Conservation (phyloP, 1,140 invertebrate species). For the Drosophila oshimai region DNA sequence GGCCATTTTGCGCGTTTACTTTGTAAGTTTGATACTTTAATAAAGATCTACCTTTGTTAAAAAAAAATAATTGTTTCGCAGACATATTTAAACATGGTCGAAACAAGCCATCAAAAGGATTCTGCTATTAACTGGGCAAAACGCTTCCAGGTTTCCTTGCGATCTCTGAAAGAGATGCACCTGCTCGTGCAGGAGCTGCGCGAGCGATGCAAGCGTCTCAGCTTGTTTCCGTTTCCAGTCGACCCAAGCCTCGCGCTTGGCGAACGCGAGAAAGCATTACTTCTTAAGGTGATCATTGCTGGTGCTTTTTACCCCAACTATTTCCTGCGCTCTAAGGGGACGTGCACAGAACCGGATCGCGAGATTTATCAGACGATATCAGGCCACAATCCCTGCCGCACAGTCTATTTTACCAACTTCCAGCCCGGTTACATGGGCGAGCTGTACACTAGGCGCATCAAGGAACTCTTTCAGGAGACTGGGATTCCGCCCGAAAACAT, state of each 20-base stretch:
- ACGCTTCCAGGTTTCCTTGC: constrained; percentile 88
- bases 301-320: constrained; percentile 96
- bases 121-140: constrained; percentile 86
- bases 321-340: constrained; percentile 86
- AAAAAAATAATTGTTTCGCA: background rate
- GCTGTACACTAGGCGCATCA: constrained; percentile 87
- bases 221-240: constrained; percentile 56
- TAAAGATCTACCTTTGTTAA: background rate
- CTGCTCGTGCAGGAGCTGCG: constrained; percentile 88
- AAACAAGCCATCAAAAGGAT: constrained; percentile 11
- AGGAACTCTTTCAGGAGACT: constrained; percentile 83
- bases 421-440: constrained; percentile 88
- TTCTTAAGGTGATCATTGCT: constrained; percentile 87
- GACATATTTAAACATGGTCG: constrained; percentile 54
- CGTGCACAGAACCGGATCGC: constrained; percentile 85
- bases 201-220: constrained; percentile 84
- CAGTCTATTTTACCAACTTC: constrained; percentile 88
- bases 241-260: constrained; percentile 79
- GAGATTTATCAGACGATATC: constrained; percentile 86
- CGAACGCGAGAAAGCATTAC: constrained; percentile 84
- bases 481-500: constrained; percentile 83
- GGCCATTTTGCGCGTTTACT: constrained; percentile 91
- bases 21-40: constrained; percentile 83
- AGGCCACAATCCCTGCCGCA: constrained; percentile 89
- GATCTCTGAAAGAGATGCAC: constrained; percentile 88